These are phyloP conservation scores for Engraulis encrasicolus DNA, from an alignment of 2,113 vertebrate genomes.

Conservation along the genomic window DNA sequence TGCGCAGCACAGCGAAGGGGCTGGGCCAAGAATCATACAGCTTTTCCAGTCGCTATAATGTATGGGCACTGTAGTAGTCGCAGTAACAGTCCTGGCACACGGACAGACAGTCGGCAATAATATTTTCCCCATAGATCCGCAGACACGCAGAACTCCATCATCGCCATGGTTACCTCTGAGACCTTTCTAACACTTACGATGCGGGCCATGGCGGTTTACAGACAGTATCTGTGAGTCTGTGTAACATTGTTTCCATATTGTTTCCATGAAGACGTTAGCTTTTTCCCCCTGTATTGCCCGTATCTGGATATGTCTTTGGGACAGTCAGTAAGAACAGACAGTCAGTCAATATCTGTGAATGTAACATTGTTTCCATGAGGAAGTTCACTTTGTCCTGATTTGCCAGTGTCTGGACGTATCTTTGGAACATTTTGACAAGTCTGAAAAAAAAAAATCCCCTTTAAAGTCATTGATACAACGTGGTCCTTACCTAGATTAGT, in stretches of 20 bases:
- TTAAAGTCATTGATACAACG: background rate
- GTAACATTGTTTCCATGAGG: background rate
- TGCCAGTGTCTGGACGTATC: background rate
- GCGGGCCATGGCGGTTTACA: background rate
- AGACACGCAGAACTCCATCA: conserved; percentile 1
- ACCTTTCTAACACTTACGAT: background rate
- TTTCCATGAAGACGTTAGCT: background rate
- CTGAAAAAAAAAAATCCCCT: background rate
- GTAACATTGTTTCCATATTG: no score
- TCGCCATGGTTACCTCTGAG: conserved; percentile 6
- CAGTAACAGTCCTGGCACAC: conserved; percentile 15
- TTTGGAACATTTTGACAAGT: background rate
- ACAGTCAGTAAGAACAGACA: background rate
- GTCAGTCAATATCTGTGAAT: background rate
- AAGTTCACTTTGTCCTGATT: background rate
- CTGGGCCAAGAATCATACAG: conserved; percentile 9
- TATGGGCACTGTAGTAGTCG: background rate
- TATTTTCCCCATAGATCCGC: background rate
- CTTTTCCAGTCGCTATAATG: conserved; percentile 11
- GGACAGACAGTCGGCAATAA: background rate
- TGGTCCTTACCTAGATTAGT: no score
- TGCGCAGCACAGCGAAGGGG: no score
- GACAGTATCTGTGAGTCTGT: background rate
- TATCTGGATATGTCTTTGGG: background rate
- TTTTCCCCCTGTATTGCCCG: background rate